Evolutionary conservation across 2,888 invertebrate genomes (phyloP).

Genomic region (Spisula solida): DNA sequence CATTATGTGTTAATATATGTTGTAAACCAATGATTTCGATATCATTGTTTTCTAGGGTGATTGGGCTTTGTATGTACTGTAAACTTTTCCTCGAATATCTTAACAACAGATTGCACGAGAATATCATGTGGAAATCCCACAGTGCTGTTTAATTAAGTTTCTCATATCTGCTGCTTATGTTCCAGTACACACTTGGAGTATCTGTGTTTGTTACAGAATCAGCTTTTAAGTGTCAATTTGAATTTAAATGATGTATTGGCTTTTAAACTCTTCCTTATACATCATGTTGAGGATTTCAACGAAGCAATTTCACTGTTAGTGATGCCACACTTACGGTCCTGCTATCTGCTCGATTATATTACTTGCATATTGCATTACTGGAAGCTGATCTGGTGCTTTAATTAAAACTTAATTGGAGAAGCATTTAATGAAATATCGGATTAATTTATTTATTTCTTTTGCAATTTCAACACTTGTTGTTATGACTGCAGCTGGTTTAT

Average conservation of each 20-base stretch:
- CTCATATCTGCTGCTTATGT: neutral
- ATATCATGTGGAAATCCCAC: neutral
- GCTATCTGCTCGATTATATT: neutral
- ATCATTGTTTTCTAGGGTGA: neutral
- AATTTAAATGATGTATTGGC: conserved; percentile 22
- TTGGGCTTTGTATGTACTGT: neutral
- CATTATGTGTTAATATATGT: neutral
- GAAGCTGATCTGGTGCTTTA: conserved; percentile 1
- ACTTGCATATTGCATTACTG: neutral
- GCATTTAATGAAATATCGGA: neutral
- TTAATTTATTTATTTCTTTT: conserved; percentile 18
- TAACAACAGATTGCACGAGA: conserved; percentile 8
- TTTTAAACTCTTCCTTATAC: neutral
- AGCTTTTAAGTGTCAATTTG: conserved; percentile 17
- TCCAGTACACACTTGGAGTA: neutral
- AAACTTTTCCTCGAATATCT: neutral
- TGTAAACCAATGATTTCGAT: neutral
- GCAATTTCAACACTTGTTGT: neutral
- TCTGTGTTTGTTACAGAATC: neutral
- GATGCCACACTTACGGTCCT: neutral
- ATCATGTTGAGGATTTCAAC: neutral
- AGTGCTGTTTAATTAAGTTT: conserved; percentile 16
- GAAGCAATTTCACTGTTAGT: neutral
- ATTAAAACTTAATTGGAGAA: conserved; percentile 19
- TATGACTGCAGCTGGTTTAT: neutral